These are phyloP conservation scores for Hedychridium roseum DNA, from an alignment of 2,888 invertebrate species.

Conservation along the genomic window DNA sequence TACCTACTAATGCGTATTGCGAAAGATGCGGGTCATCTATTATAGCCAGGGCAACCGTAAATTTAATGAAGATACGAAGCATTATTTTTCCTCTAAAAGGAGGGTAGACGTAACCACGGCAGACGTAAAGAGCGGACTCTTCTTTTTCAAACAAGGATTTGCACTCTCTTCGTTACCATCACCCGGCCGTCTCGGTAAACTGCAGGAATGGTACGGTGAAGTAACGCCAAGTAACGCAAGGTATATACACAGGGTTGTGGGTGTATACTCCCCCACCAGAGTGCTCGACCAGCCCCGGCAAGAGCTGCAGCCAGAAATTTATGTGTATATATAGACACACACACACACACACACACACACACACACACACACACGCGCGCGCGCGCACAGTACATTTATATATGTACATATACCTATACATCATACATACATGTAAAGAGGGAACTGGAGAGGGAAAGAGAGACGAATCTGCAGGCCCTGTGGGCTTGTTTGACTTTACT, in stretches of 20 bases:
- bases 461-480: constrained; percentile 48
- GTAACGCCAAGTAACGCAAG: constrained; percentile 40
- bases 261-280: no score
- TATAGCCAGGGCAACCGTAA: not conserved
- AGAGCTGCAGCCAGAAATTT: no score
- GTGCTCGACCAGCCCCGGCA: no score
- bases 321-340: no score
- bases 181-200: constrained; percentile 43
- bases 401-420: constrained; percentile 1
- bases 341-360: no score
- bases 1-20: no score
- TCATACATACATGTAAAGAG: constrained; percentile 20
- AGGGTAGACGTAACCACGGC: no score
- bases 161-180: constrained; percentile 39
- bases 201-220: constrained; percentile 34
- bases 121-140: constrained; percentile 25
- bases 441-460: constrained; percentile 22
- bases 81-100: no score
- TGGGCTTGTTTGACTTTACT: constrained; percentile 62
- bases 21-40: not conserved
- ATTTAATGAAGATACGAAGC: no score
- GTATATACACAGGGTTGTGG: no score
- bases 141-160: constrained; percentile 42
- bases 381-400: constrained; percentile 3
- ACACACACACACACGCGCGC: no score